These are phyloP conservation scores for Meteorus colon DNA, from an alignment of 2,888 invertebrate genomes.

Conservation along the genomic window DNA sequence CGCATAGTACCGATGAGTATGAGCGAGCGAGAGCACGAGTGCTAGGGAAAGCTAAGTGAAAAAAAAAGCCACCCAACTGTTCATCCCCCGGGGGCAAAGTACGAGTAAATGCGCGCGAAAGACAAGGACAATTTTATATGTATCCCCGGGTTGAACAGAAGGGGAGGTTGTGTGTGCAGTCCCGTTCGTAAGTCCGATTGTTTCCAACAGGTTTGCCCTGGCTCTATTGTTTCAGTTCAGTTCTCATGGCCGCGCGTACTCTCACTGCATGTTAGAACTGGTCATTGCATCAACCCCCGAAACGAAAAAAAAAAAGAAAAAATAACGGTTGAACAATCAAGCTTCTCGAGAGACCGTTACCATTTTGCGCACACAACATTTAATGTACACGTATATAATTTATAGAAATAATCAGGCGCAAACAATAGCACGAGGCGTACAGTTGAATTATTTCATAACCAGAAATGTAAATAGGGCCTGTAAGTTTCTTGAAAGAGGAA, in stretches of 20 bases:
- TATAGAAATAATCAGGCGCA: slow-evolving; percentile 37
- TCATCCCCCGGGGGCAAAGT: slow-evolving; percentile 61
- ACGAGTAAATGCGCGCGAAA: slow-evolving; percentile 32
- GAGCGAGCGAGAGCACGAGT: slow-evolving; percentile 48
- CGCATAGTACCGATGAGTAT: slow-evolving; percentile 51
- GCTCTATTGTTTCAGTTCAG: slow-evolving; percentile 68
- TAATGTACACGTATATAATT: slow-evolving; percentile 39
- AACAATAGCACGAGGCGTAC: no score
- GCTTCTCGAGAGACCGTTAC: slow-evolving; percentile 63
- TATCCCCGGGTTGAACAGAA: slow-evolving; percentile 36
- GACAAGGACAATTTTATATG: slow-evolving; percentile 15
- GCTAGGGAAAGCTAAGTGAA: slow-evolving; percentile 38
- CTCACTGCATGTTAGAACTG: slow-evolving; percentile 58
- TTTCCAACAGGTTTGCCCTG: slow-evolving; percentile 71
- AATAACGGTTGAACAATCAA: slow-evolving; percentile 68
- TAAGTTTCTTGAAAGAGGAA: no score
- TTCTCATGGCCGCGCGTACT: slow-evolving; percentile 62
- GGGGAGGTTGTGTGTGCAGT: slow-evolving; percentile 45
- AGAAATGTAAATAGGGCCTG: no score
- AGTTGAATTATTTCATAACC: no score
- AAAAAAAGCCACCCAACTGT: slow-evolving; percentile 72
- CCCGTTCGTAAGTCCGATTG: slow-evolving; percentile 62
- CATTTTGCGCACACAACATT: slow-evolving; percentile 24
- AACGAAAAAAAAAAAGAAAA: slow-evolving; percentile 42
- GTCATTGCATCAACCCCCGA: slow-evolving; percentile 66